Percentiles rank a stretch among this genome's conserved stretches.
Conservation (phyloP, 2,888 invertebrate genomes). For the Timema podura region DNA sequence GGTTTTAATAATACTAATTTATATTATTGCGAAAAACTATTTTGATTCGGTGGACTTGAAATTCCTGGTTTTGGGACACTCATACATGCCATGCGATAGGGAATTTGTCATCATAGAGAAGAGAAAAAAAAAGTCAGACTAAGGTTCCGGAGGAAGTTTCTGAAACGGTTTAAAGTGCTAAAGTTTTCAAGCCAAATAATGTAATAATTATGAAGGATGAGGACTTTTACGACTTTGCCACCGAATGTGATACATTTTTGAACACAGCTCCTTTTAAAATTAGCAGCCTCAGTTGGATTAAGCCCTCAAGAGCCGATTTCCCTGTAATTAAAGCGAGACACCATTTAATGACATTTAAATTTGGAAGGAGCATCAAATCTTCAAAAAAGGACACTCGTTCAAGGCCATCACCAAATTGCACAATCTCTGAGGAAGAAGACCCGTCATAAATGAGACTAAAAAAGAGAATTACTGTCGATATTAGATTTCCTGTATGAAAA, state of each 20-base stretch:
- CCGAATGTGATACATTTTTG: neutral
- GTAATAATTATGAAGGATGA: neutral
- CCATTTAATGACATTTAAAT: neutral
- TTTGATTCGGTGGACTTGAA: constrained; percentile 29
- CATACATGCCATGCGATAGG: constrained; percentile 30
- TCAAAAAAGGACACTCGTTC: neutral
- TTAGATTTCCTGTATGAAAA: neutral
- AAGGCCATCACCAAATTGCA: neutral
- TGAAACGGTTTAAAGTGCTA: neutral
- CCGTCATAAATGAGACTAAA: neutral
- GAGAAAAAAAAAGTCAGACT: too few species aligned
- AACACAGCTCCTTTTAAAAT: neutral
- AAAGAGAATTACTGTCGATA: neutral
- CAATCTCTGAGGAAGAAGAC: neutral
- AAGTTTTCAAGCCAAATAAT: neutral
- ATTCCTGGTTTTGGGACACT: constrained; percentile 30
- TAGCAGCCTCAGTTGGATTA: neutral
- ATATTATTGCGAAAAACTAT: constrained; percentile 22
- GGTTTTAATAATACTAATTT: neutral
- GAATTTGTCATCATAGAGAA: constrained; percentile 33
- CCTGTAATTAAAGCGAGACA: neutral
- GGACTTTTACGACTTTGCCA: neutral
- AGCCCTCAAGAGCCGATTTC: neutral
- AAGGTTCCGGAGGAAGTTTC: neutral
- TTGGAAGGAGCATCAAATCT: neutral